Conservation (phyloP, 2,888 invertebrate genomes). For the Candidula unifasciata region DNA sequence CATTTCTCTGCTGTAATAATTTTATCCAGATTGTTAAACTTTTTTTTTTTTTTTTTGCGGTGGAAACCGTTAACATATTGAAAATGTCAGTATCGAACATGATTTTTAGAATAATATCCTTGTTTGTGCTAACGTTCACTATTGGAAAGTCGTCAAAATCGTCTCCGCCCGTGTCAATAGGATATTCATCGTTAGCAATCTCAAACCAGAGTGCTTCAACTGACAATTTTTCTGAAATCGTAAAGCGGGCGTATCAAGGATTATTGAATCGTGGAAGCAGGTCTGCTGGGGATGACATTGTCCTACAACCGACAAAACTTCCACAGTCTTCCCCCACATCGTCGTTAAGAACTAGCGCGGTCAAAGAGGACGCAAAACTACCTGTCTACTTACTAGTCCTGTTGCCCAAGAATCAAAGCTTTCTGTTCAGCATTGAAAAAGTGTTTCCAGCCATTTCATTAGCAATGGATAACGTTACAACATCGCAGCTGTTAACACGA, state of each 20-base stretch:
- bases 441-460: conserved; percentile 73
- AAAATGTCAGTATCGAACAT: not conserved
- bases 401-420: conserved; percentile 62
- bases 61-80: not conserved
- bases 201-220: not conserved
- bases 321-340: not conserved
- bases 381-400: conserved; percentile 67
- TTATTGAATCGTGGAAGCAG: not conserved
- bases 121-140: not conserved
- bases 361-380: not conserved
- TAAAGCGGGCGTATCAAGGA: not conserved
- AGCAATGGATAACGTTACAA: conserved; percentile 63
- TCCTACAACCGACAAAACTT: not conserved
- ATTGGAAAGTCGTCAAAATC: conserved; percentile 22
- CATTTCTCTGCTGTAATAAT: too few species aligned
- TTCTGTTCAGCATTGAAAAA: conserved; percentile 66
- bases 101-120: not conserved
- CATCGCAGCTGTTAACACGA: conserved; percentile 52
- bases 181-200: not conserved
- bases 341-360: not conserved
- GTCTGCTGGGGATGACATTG: too few species aligned
- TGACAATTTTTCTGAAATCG: not conserved
- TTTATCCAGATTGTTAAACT: not conserved
- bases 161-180: not conserved
- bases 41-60: too few species aligned